These are phyloP conservation scores for Australoheros scitulus DNA, from an alignment of 2,113 vertebrate species.

Conservation along the genomic window DNA sequence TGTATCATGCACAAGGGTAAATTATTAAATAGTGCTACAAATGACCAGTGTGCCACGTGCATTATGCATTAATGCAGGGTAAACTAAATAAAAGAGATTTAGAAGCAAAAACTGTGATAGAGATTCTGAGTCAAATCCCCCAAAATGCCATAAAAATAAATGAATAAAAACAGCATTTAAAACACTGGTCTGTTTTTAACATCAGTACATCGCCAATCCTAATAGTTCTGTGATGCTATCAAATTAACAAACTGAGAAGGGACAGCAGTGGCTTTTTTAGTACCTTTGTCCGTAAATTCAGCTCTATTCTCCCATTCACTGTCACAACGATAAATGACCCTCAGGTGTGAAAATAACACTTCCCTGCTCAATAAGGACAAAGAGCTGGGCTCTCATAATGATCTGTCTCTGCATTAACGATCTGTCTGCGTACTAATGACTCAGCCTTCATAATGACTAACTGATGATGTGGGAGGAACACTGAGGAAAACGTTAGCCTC, in stretches of 20 bases:
- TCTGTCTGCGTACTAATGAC: conserved; percentile 65
- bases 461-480: conserved; percentile 71
- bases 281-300: conserved; percentile 8
- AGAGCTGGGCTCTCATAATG: conserved; percentile 56
- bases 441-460: conserved; percentile 64
- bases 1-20: not conserved
- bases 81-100: not conserved
- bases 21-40: not conserved
- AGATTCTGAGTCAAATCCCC: not conserved
- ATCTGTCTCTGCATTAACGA: conserved; percentile 61
- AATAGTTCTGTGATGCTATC: not conserved
- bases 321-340: conserved; percentile 54
- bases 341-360: conserved; percentile 64
- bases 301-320: conserved; percentile 16
- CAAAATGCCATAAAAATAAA: not conserved
- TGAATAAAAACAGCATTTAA: not conserved
- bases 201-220: not conserved
- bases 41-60: too few species aligned
- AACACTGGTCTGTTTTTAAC: not conserved
- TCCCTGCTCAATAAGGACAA: conserved; percentile 66
- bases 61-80: not conserved
- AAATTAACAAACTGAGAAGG: not conserved
- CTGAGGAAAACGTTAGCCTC: conserved; percentile 44
- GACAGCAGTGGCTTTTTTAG: not conserved
- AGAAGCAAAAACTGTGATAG: not conserved